Evolutionary conservation across 2,888 invertebrate species (phyloP).

Genomic region (Neoitamus cyanurus): DNA sequence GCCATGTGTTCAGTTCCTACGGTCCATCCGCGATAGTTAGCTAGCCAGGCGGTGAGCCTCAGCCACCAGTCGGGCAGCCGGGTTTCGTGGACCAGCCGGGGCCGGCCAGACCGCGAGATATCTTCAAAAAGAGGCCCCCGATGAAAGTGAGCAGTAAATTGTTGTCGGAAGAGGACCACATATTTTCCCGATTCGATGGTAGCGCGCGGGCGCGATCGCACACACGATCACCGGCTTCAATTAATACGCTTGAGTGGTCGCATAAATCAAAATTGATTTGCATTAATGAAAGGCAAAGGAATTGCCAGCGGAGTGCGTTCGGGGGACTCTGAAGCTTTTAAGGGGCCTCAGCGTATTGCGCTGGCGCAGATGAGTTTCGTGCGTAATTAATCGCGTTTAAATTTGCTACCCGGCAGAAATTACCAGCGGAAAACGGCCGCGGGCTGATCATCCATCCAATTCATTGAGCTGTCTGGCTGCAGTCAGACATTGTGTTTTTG

Average conservation of each 20-base stretch:
- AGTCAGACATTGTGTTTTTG: background rate
- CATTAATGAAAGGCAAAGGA: slow-evolving; percentile 43
- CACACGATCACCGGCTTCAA: slow-evolving; percentile 20
- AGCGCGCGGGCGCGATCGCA: background rate
- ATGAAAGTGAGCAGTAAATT: slow-evolving; percentile 45
- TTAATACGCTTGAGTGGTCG: slow-evolving; percentile 47
- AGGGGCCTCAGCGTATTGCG: background rate
- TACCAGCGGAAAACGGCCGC: background rate
- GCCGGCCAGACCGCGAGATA: background rate
- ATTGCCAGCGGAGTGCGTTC: background rate
- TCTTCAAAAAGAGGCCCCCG: slow-evolving; percentile 4
- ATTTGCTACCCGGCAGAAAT: slow-evolving; percentile 12
- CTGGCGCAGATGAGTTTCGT: background rate
- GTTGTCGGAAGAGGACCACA: slow-evolving; percentile 41
- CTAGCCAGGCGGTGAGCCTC: background rate
- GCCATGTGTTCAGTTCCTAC: background rate
- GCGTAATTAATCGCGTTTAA: slow-evolving; percentile 28
- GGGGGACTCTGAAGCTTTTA: background rate
- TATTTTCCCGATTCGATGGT: slow-evolving; percentile 16
- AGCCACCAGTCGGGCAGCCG: background rate
- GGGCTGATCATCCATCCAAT: background rate
- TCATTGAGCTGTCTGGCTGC: background rate
- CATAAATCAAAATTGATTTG: slow-evolving; percentile 47
- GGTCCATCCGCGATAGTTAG: background rate
- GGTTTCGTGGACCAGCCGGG: background rate